Conservation (phyloP, 2,113 vertebrate genomes). For the Fregata magnificens region DNA sequence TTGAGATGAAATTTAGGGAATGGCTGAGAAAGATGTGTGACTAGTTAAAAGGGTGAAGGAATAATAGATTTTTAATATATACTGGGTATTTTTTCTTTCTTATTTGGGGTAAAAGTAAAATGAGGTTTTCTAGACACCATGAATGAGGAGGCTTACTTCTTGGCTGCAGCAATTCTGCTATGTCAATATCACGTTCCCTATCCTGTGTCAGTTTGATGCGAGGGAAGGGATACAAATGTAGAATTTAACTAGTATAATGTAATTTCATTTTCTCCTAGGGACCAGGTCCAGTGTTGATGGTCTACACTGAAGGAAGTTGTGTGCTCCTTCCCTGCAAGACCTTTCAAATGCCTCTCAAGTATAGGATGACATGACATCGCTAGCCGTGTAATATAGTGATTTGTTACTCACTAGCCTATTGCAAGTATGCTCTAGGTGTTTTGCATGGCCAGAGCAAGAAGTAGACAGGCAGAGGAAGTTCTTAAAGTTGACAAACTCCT, state of each 20-base stretch:
- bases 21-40: neutral
- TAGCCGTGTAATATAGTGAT: neutral
- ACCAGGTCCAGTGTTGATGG: rapidly evolving
- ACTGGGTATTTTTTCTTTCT: neutral
- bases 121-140: neutral
- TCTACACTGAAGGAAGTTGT: neutral
- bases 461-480: neutral
- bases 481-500: neutral
- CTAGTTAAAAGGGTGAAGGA: neutral
- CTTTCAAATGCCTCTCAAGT: neutral
- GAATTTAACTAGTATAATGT: neutral
- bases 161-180: neutral
- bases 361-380: neutral
- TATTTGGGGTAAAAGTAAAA: neutral
- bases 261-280: neutral
- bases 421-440: neutral
- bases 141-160: neutral
- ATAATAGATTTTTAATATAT: neutral
- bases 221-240: neutral
- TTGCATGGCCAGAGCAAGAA: neutral
- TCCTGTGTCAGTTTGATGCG: neutral
- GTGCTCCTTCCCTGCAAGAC: neutral
- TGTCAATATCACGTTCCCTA: neutral
- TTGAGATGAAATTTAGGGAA: neutral
- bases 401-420: neutral